A percentile compares a stretch with the other conserved stretches of the same genome.
These are phyloP conservation scores for Zosterops hypoxanthus DNA, from an alignment of 2,113 vertebrate species.

Conservation along the genomic window DNA sequence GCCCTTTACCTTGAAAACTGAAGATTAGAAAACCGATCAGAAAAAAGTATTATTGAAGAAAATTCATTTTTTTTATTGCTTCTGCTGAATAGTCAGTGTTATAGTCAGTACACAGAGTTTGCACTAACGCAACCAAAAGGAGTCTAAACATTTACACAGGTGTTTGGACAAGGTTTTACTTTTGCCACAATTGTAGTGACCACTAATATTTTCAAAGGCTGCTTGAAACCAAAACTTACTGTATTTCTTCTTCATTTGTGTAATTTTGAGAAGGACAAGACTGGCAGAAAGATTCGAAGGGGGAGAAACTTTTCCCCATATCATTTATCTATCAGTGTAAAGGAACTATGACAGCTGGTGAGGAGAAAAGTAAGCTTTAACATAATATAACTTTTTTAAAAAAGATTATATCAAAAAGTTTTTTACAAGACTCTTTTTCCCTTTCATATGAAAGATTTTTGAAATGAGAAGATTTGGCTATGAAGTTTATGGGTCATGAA, in stretches of 20 bases:
- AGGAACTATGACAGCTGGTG: neutral
- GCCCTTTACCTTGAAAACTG: neutral
- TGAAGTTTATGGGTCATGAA: neutral
- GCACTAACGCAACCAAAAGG: neutral
- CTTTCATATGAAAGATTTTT: neutral
- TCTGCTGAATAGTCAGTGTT: neutral
- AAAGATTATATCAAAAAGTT: neutral
- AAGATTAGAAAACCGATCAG: neutral
- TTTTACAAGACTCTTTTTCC: neutral
- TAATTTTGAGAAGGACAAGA: neutral
- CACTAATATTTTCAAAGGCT: neutral
- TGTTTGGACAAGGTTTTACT: neutral
- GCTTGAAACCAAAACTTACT: neutral
- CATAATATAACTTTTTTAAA: accelerated
- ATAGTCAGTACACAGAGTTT: neutral
- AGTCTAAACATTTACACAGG: neutral
- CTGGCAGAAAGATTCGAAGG: neutral
- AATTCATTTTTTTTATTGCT: neutral
- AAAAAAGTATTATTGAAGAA: neutral
- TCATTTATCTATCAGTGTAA: neutral
- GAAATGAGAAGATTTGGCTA: neutral
- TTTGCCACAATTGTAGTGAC: neutral
- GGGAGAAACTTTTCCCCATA: neutral
- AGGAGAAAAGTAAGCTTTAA: neutral
- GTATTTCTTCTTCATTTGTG: neutral